Evolutionary conservation across 2,888 invertebrate species (phyloP), one percentile per base, ranked within the genome.

Genomic region (Hemithea aestivaria): DNA sequence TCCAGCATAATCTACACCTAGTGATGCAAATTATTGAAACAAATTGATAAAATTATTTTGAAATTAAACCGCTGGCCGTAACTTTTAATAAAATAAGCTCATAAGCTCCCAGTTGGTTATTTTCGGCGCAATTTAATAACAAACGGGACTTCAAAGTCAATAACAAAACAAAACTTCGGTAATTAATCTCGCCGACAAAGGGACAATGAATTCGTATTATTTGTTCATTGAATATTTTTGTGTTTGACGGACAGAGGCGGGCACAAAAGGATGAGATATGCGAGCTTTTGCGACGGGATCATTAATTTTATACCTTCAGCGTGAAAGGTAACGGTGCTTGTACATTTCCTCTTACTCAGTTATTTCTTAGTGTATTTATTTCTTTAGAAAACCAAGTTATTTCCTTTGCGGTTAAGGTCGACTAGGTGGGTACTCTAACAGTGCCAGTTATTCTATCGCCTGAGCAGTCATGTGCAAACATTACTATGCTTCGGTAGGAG

Each of bases 141-240:
- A 27, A 30, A 35, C 32, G 25, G 16, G 12, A 35, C 34, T 45
- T 11, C 27, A 38, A 40, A 35, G 34, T 34, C 33, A 37, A 33
- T 33, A 30, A 40, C 28, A 30, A 30, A 32, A 31, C 21, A 23
- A 9, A 44, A 44, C 28, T 46, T 39, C 8, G 32, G 39, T 37
- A 39, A 49, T 49, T 39, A 49, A 46, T 49, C 45, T 38, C 35
- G 10, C 28, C 10, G 30, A 35, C 35, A 41, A 35, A 29, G 29
- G 35, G 25, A 40, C 37, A 35, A 39, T 45, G 36, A 10, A 21
- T 22, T 24, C 8, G 12, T 30, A 23, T 35, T 34, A 40, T 39
- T 36, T 37, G 35, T 27, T 27, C 32, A 16, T 16, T 30, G 25
- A 25, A 26, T 31, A 16, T 44, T 40, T 44, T 29, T 37, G 35